These are phyloP conservation scores for Raja brachyura DNA, from an alignment of 2,113 vertebrate species.

Conservation along the genomic window DNA sequence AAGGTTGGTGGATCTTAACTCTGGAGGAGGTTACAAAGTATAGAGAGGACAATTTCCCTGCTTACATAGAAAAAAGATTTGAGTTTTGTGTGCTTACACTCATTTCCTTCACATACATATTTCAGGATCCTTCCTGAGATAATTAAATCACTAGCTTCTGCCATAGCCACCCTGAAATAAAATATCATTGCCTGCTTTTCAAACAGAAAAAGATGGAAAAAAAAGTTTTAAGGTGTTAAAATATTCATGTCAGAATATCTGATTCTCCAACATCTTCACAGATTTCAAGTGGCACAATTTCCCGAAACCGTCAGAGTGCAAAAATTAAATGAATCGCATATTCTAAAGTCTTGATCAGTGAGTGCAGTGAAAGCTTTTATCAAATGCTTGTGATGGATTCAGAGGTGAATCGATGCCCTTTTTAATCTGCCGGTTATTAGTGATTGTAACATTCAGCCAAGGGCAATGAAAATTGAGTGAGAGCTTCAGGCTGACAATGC, in stretches of 20 bases:
- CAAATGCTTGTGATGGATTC: neutral
- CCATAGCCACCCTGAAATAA: neutral
- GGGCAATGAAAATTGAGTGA: conserved; percentile 1
- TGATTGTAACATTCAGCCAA: neutral
- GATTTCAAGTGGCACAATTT: conserved; percentile 4
- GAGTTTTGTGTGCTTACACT: neutral
- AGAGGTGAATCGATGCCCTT: neutral
- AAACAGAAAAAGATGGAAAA: neutral
- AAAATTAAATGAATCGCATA: neutral
- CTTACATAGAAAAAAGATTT: too few species aligned
- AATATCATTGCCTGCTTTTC: conserved; percentile 6
- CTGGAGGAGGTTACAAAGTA: neutral
- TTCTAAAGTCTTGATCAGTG: conserved; percentile 6
- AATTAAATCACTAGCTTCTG: neutral
- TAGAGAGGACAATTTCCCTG: neutral
- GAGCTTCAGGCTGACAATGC: neutral
- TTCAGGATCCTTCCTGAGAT: neutral
- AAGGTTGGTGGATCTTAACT: neutral
- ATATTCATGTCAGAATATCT: conserved; percentile 25
- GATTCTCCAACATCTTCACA: neutral
- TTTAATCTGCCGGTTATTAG: conserved; percentile 4
- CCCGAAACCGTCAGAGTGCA: neutral
- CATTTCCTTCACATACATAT: neutral
- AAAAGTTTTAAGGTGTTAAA: conserved; percentile 7
- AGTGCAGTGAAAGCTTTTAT: neutral